Evolutionary conservation across 2,888 invertebrate species (phyloP), one percentile per base, ranked within the genome.

Genomic region (Axea sp.): DNA sequence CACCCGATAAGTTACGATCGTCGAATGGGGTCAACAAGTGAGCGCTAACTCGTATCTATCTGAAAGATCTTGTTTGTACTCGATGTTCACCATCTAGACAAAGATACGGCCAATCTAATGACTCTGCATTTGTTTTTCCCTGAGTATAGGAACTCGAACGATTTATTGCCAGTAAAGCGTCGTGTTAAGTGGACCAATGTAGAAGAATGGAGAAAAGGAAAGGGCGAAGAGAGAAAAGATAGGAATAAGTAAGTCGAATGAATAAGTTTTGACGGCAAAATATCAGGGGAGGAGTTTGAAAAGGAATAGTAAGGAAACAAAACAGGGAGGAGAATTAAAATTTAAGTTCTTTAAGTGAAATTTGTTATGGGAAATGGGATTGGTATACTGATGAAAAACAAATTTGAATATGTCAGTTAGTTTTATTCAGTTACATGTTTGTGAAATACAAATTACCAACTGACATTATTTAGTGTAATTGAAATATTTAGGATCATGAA

Each of bases 1-100:
- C 30, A 15, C 28, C 19, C 67, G 17, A 47, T 73, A 73, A 73
- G 77, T 82, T 79, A 77, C 78, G 78, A 77, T 64, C 69, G 73
- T 59, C 69, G 75, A 81, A 81, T 73, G 78, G 76, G 84, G 83
- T 82, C 81, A 84, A 85, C 83, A 84, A 84, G 84, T 82, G 83
- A 82, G 78, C 80, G 73, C 81, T 83, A 80, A 82, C 81, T 84
- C 82, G 81, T 83, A 83, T 84, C 82, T 76, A 75, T 75, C 77
- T 74, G 67, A 71, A 68, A 78, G 77, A 82, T 83, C 80, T 76
- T 78, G 76, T 72, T 77, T 53, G 75, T 68, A 43, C 75, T 47
- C 69, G 24, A 59, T 73, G 74, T 37, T 71, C 41, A 35, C 57
- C 73, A 67, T 78, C 76, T 76, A 74, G 71, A 69, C 79, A 53